Evolutionary conservation across 2,888 invertebrate species (phyloP), one percentile per base, ranked within the genome.

Genomic region (Thereva unica): DNA sequence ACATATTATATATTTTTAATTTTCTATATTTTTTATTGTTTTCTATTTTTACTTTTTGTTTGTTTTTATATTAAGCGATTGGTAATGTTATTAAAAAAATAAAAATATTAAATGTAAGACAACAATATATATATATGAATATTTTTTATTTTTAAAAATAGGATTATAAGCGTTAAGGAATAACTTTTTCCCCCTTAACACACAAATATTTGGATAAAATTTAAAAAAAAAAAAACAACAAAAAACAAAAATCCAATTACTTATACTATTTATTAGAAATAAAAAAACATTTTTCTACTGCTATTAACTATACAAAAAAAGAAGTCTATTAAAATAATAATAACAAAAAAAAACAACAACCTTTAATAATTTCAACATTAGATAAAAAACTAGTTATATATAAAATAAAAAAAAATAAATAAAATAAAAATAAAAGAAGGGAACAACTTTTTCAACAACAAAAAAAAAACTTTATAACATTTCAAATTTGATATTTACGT

Each of bases 271-370:
- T 50, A 41, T 61, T 61, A 61, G 61, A 45, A 40, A 34, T 61
- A 61, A 61, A 61, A 61, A 61, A 41, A 55, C 40, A 50, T 61
- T 61, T 61, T 61, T 61, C 61, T 61, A 61, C 61, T 42, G 41
- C 61, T 61, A 50, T 61, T 61, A 23, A 50, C 61, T 61, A 61
- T 44, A 61, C 50, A 50, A 61, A 47, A 61, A n/a, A 59, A 23
- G 23, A 23, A 23, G 23, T 23, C 23, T 23, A 23, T 23, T 23
- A 23, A 23, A 23, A 23, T 23, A 23, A 23, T 23, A 23, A 23
- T 23, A 59, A 59, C 10, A 59, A 61, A 61, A 38, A 47, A 41
- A 9, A 57, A 42, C 44, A 57, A 57, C 9, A 49, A 49, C 49
- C 23, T 23, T 10, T 6, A 12, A 49, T 49, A 49, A 49, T 10